Evolutionary conservation across 2,888 invertebrate species (phyloP), one percentile per base, ranked within the genome.

Genomic region (Mythimna albipuncta): DNA sequence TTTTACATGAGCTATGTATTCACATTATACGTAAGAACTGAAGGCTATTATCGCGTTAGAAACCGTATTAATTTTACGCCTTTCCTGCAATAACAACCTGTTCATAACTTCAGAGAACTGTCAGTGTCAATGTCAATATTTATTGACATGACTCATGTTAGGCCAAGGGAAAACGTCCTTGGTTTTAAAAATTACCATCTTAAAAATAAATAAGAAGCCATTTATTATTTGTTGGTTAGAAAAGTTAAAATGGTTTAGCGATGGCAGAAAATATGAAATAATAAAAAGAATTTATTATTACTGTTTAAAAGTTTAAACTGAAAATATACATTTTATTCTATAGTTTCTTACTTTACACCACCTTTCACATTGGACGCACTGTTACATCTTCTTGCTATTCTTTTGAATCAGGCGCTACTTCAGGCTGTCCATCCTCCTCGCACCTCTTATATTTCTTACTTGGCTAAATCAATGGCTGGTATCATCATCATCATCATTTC

Each of bases 1-100:
- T 77, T 84, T 73, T 69, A 75, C 71, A 71, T 44, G 64, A 54
- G 72, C 75, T 85, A 84, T 79, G 75, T 85, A 83, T 84, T 92
- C 89, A 92, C 91, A 92, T 92, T 82, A 87, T 89, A 89, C 79
- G 75, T 68, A 63, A 73, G 75, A 80, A 84, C 75, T 72, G 44
- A 63, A 76, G 62, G 62, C 73, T 67, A 47, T 52, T 76, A 73
- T 58, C 59, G 63, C 69, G 70, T 76, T 71, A 59, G 16, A 64
- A 64, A 71, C 67, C 67, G 54, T 64, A 76, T 35, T 67, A 83
- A 72, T 79, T 85, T 79, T 67, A 59, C 77, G 75, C 66, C 65
- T 75, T 84, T 83, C 75, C 72, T 52, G 62, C 54, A 65, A 62
- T 58, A 74, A 54, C 75, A 68, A 81, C 57, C 26, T 75, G 66